Base-by-base conservation (phyloP, 2,888 invertebrate genomes). In the Chirona hameri region DNA sequence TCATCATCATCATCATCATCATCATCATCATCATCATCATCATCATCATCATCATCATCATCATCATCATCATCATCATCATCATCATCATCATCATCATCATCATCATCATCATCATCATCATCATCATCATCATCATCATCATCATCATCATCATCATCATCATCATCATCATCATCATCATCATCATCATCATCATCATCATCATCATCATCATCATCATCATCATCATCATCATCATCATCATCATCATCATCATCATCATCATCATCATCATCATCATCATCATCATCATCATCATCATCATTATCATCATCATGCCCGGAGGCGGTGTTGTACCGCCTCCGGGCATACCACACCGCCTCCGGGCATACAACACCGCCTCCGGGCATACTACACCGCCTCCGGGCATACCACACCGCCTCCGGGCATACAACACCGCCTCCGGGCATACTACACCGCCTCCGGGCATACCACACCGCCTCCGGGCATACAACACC, bases 1-100 rank as follows among this genome's bases (percentile, higher is more conserved):
- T 65, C 65, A 65, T 65, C 65, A 65, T 65, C 65, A 65, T 65
- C 65, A 65, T 65, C 65, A 65, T 65, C 65, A 65, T 65, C 65
- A 65, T 65, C 65, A 65, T 65, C 65, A 65, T 65, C 65, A 65
- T 65, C 65, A 65, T 65, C 65, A 65, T 65, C 65, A 65, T 65
- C 65, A 65, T 65, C 65, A 65, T 65, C 65, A 65, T 65, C 65
- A 65, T 65, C 65, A 65, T 65, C 65, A 65, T 65, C n/a, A 65
- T 65, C n/a, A 65, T 65, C n/a, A 65, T 65, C n/a, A 65, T 65
- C n/a, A 65, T 65, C n/a, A 65, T 65, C n/a, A 65, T 65, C n/a
- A 65, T 65, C n/a, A 65, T 65, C n/a, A 65, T 65, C n/a, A n/a
- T 65, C n/a, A 65, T 65, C n/a, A n/a, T 65, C n/a, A 65, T 65